Evolutionary conservation across 2,113 vertebrate genomes (phyloP).

Genomic region (Enhydra lutris): DNA sequence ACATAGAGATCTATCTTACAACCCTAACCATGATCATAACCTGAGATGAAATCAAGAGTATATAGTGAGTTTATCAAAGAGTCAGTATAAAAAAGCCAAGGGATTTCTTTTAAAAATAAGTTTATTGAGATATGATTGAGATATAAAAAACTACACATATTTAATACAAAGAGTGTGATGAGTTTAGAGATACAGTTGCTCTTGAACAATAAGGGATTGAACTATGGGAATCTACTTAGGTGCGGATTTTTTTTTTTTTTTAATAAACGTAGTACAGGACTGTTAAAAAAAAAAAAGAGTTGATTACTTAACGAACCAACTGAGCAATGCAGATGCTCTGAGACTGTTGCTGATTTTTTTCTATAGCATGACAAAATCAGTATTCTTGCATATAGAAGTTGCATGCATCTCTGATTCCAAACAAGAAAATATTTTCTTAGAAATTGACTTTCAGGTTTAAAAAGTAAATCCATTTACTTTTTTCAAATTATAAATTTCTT

Average conservation of each 20-base stretch:
- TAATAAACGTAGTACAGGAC: not conserved
- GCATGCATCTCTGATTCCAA: not conserved
- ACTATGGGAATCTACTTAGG: not conserved
- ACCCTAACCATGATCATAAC: not conserved
- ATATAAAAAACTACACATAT: not conserved
- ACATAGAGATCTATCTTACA: accelerated
- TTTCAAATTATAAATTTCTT: not conserved
- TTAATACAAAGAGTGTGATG: not conserved
- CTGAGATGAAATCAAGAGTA: not conserved
- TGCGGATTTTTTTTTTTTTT: not conserved
- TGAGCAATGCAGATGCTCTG: not conserved
- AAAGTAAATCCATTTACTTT: not conserved
- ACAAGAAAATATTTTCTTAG: not conserved
- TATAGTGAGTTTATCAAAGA: not conserved
- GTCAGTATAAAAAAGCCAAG: not conserved
- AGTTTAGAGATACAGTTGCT: not conserved
- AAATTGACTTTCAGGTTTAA: not conserved
- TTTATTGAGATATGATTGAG: not conserved
- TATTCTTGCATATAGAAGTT: not conserved
- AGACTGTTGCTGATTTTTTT: not conserved
- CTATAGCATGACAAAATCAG: not conserved
- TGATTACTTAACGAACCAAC: not conserved
- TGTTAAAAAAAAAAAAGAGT: not conserved
- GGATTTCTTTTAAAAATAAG: not conserved
- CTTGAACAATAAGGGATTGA: not conserved